These are phyloP conservation scores for Halcyon leucocephala DNA, from an alignment of 2,797 vertebrate species.

Conservation along the genomic window DNA sequence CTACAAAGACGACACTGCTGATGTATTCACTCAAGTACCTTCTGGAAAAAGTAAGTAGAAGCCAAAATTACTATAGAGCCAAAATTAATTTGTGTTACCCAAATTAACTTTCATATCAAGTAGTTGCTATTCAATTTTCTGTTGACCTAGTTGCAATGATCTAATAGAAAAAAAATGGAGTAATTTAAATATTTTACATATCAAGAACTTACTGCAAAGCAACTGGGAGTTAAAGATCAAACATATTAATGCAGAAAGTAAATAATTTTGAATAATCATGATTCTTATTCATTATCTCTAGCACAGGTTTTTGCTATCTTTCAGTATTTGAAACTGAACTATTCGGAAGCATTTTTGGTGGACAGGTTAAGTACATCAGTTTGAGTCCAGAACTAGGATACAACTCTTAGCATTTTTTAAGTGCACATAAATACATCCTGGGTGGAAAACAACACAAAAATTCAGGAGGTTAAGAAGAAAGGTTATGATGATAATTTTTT, in stretches of 20 bases:
- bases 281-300: neutral
- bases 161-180: neutral
- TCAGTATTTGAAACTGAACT: neutral
- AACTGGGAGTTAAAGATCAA: constrained; percentile 5
- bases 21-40: neutral
- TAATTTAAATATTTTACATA: constrained; percentile 28
- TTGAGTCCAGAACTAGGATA: neutral
- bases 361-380: neutral
- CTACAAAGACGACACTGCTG: neutral
- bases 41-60: neutral
- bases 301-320: neutral
- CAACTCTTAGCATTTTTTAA: neutral
- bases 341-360: neutral
- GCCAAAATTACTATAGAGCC: neutral
- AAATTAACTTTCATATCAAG: constrained; percentile 28
- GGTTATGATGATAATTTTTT: neutral
- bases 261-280: neutral
- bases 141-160: constrained; percentile 39
- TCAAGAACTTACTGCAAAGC: constrained; percentile 5
- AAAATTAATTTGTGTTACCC: constrained; percentile 25
- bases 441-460: neutral
- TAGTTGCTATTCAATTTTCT: constrained; percentile 31
- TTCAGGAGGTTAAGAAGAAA: neutral
- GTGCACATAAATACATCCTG: neutral
- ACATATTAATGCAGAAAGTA: neutral